Percentiles rank a stretch among this genome's conserved stretches.
Conservation (phyloP, 1,140 invertebrate species). For the Amyelois transitella region DNA sequence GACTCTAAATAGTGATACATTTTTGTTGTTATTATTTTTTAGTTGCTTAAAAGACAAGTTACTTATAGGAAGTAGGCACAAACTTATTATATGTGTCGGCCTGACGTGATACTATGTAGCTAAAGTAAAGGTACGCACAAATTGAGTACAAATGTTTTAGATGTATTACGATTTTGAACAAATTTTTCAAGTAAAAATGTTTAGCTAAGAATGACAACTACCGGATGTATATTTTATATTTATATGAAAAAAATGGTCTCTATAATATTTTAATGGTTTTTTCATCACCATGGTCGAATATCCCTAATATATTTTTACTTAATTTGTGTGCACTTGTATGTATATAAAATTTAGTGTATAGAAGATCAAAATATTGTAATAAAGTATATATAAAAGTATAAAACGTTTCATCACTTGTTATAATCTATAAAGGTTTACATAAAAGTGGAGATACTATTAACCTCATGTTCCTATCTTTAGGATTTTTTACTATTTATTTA, state of each 20-base stretch:
- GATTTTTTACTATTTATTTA: too few relatives aligned
- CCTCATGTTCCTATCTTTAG: too few relatives aligned
- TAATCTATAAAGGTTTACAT: conserved; percentile 2
- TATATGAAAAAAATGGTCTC: too few relatives aligned
- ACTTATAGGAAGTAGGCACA: conserved; percentile 20
- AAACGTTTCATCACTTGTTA: conserved; percentile 43
- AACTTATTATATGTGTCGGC: conserved; percentile 24
- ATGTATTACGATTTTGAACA: too few relatives aligned
- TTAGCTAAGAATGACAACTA: too few relatives aligned
- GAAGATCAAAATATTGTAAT: conserved; percentile 35
- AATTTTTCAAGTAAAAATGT: too few relatives aligned
- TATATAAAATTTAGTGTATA: conserved; percentile 20
- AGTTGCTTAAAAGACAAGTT: conserved; percentile 49
- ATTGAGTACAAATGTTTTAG: too few relatives aligned
- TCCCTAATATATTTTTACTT: too few relatives aligned
- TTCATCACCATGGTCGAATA: too few relatives aligned
- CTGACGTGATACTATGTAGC: conserved; percentile 59
- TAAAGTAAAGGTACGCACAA: conserved; percentile 25
- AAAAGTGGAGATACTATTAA: background rate
- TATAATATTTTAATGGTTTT: too few relatives aligned
- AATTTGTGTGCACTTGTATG: too few relatives aligned
- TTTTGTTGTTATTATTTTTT: conserved; percentile 17
- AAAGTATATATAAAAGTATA: conserved; percentile 29
- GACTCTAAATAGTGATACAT: background rate
- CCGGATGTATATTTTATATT: too few relatives aligned